Percentiles rank a stretch among this genome's conserved stretches.
These are phyloP conservation scores for Euphysa ruthae DNA, from an alignment of 30 jellyfish, hydroid and myxozoan genomes.

Conservation along the genomic window DNA sequence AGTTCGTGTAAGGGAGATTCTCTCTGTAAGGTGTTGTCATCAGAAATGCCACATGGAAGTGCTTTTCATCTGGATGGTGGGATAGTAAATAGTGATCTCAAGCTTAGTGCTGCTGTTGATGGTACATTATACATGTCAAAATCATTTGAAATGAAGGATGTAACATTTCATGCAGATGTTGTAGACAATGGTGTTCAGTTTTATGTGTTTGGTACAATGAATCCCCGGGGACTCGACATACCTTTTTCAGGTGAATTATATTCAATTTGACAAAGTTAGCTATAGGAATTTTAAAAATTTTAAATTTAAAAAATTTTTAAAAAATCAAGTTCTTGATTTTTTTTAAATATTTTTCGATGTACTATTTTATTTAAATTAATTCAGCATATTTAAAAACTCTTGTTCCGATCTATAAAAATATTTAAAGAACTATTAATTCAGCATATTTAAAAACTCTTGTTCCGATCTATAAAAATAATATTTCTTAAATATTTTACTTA, in stretches of 20 bases:
- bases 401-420: too few species aligned
- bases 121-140: constrained; percentile 16
- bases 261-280: too few species aligned
- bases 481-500: too few species aligned
- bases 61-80: constrained; percentile 25
- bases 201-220: constrained; percentile 8
- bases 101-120: constrained; percentile 10
- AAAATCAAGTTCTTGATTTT: background rate
- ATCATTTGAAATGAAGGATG: constrained; percentile 10
- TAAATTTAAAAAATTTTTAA: too few species aligned
- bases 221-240: constrained; percentile 12
- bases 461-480: too few species aligned
- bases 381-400: background rate
- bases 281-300: too few species aligned
- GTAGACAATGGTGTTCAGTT: constrained; percentile 25
- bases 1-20: constrained; percentile 31
- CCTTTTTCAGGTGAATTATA: constrained; percentile 11
- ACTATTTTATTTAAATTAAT: background rate
- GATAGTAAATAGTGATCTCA: constrained; percentile 8
- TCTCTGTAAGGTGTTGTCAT: constrained; percentile 16
- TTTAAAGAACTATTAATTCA: too few species aligned
- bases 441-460: too few species aligned
- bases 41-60: constrained; percentile 34
- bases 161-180: constrained; percentile 14
- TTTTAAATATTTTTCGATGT: background rate